phyloP scores from a whole-genome alignment of 1,140 invertebrate genomes.

The Scaptodrosophila lebanonensis region DNA sequence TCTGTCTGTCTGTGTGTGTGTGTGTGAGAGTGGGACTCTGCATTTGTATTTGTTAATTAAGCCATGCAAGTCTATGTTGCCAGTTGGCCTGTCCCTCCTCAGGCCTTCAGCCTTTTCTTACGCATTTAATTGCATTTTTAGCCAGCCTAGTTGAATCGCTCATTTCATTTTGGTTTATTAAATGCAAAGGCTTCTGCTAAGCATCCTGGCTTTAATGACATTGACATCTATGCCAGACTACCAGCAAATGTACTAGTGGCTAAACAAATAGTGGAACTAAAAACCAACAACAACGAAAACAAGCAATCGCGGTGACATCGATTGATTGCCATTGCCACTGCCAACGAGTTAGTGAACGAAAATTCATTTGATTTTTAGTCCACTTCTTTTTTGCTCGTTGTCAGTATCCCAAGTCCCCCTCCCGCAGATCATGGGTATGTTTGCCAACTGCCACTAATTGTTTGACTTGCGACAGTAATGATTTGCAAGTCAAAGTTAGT shows the following conservation, averaged over 20 bases:
- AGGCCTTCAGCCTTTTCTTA: no score
- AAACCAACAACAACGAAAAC: conserved; percentile 54
- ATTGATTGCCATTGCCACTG: conserved; percentile 52
- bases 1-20: conserved; percentile 35
- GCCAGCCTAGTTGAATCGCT: conserved; percentile 23
- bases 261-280: conserved; percentile 30
- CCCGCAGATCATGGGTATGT: conserved; percentile 50
- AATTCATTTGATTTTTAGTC: conserved; percentile 59
- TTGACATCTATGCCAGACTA: conserved; percentile 62
- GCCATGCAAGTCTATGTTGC: conserved; percentile 13
- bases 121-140: conserved; percentile 73
- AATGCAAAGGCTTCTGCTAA: conserved; percentile 33
- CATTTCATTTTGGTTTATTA: conserved; percentile 38
- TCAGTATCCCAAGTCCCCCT: neutral
- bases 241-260: no score
- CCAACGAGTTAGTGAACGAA: conserved; percentile 49
- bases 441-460: conserved; percentile 69
- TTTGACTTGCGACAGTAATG: conserved; percentile 74
- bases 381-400: conserved; percentile 5
- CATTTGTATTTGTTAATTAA: conserved; percentile 72
- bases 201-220: conserved; percentile 61
- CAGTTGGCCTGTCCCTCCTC: conserved; percentile 3
- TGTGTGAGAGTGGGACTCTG: conserved; percentile 64
- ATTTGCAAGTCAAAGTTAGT: conserved; percentile 71
- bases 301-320: conserved; percentile 47